Evolutionary conservation across 1,140 invertebrate genomes (phyloP).

Genomic region (Manduca sexta): DNA sequence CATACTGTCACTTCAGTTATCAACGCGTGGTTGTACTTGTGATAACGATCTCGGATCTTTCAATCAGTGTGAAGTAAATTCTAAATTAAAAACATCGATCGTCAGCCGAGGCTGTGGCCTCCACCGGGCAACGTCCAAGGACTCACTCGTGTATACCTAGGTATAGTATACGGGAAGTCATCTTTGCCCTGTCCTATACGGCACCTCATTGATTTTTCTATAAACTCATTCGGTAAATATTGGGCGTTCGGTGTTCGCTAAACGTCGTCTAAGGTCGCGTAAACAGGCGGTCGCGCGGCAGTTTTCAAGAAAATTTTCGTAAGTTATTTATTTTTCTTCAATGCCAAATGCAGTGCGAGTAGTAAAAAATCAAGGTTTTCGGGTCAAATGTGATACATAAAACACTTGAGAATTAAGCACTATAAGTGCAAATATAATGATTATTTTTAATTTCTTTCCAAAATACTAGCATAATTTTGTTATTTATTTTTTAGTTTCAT

Average conservation of each 20-base stretch:
- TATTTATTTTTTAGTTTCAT: too few relatives aligned
- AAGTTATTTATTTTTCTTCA: too few relatives aligned
- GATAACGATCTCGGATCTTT: conserved; percentile 1
- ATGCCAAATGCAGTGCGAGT: too few relatives aligned
- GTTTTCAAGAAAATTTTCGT: too few relatives aligned
- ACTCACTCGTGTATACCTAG: conserved; percentile 7
- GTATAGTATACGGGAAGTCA: not conserved
- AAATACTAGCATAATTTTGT: too few relatives aligned
- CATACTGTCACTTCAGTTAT: conserved; percentile 6
- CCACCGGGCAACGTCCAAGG: conserved; percentile 23
- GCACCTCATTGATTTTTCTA: conserved; percentile 39
- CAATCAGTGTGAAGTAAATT: conserved; percentile 11
- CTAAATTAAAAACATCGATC: conserved; percentile 19
- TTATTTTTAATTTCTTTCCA: too few relatives aligned
- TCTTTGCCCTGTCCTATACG: conserved; percentile 3
- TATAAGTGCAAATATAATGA: too few relatives aligned
- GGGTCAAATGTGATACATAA: too few relatives aligned
- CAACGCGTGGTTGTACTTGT: conserved; percentile 1
- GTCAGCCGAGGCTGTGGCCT: conserved; percentile 8
- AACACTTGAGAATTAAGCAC: too few relatives aligned
- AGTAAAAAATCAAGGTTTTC: not conserved
- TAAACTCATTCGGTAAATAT: conserved; percentile 29
- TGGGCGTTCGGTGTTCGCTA: not conserved
- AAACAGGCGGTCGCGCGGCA: not conserved
- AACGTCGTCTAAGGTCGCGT: not conserved